These are phyloP conservation scores for Philereme transversata DNA, from an alignment of 2,888 invertebrate species.

Conservation along the genomic window DNA sequence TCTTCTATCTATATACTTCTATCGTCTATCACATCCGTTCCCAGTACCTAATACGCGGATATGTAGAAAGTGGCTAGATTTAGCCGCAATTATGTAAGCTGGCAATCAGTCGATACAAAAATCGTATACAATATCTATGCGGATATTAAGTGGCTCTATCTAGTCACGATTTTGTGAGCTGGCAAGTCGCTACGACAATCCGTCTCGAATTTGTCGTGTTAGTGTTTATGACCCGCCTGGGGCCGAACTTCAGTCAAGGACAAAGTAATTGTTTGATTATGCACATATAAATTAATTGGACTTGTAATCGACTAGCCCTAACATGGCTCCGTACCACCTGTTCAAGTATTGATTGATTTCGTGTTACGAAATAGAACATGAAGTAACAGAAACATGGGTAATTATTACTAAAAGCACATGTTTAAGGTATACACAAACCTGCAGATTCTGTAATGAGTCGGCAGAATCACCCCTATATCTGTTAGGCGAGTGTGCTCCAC, in stretches of 20 bases:
- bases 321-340: neutral
- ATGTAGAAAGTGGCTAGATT: neutral
- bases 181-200: conserved; percentile 43
- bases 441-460: no score
- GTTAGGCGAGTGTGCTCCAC: no score
- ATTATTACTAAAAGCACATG: no score
- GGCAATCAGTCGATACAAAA: conserved; percentile 3
- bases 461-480: no score
- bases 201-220: conserved; percentile 13
- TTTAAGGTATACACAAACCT: no score
- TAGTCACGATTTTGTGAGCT: neutral
- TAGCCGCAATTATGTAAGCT: neutral
- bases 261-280: conserved; percentile 36
- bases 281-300: conserved; percentile 38
- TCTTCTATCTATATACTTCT: no score
- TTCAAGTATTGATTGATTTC: neutral
- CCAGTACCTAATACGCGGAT: no score
- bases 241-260: conserved; percentile 43
- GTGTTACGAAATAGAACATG: no score
- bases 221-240: conserved; percentile 37
- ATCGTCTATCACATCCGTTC: no score
- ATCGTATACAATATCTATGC: no score
- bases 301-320: conserved; percentile 8
- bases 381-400: no score
- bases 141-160: neutral